Evolutionary conservation across 2,113 vertebrate species (phyloP), one percentile per base, ranked within the genome.

Genomic region (Rhadina sibilatrix): DNA sequence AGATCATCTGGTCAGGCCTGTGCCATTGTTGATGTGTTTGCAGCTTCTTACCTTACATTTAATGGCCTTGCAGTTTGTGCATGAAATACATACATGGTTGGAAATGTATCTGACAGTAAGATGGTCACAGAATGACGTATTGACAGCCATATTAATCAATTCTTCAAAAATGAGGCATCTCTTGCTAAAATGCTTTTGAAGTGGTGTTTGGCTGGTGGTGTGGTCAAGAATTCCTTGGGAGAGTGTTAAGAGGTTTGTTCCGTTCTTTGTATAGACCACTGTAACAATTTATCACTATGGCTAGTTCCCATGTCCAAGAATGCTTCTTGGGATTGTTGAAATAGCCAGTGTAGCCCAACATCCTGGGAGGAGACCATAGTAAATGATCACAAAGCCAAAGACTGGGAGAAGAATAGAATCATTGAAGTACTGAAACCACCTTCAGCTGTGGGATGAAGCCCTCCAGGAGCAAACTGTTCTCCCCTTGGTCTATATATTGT

Each of bases 301-400:
- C 15, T 27, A 56, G 4, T 30, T 63, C 6, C 15, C 1, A 0
- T 18, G 8, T 8, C 63, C 3, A 35, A 42, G 7, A 72, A 38
- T 35, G 2, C 1, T 49, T 53, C 23, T 19, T 44, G 15, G 9
- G 37, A 49, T 15, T 57, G 12, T 8, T 35, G 35, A 47, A 85
- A 27, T n/a, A 78, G 6, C 5, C 50, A 65, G 3, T 11, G 5
- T 15, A 53, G 9, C 7, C 13, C 35, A n/a, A 1, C 2, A 52
- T 40, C 19, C 11, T n/a, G 6, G 8, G 19, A 79, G 9, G 6
- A 49, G 2, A 42, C 10, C 6, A 2, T 0, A 50, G 9, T 10
- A 35, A 70, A 21, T 22, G 1, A 37, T 37, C 22, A 22, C 33
- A 87, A 74, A 65, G 2, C 4, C 14, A 79, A 71, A 33, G 7